A percentile compares a stretch with the other conserved stretches of the same genome.
These are phyloP conservation scores for Sinocyclocheilus grahami DNA, from an alignment of 2,113 vertebrate species.

Conservation along the genomic window DNA sequence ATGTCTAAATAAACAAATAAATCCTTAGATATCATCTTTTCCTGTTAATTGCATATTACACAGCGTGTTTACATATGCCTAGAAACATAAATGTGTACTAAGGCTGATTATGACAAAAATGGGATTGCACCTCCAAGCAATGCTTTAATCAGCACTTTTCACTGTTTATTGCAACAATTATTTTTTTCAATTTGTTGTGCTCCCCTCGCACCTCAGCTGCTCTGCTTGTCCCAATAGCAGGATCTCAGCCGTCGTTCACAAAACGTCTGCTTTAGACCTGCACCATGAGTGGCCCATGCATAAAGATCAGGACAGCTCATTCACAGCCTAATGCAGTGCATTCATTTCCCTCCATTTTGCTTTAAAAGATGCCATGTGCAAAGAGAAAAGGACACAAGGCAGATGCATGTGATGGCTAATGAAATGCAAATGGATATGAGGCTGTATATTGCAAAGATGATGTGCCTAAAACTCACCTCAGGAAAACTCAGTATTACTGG, in stretches of 20 bases:
- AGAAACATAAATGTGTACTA: neutral
- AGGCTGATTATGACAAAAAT: neutral
- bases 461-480: neutral
- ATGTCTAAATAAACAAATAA: neutral
- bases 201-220: neutral
- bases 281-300: conserved; percentile 40
- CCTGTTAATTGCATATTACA: neutral
- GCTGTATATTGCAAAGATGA: neutral
- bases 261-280: conserved; percentile 13
- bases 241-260: neutral
- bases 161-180: neutral
- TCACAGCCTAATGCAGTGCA: conserved; percentile 46
- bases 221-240: conserved; percentile 19
- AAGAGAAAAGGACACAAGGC: conserved; percentile 22
- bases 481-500: neutral
- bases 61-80: neutral
- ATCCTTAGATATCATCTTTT: neutral
- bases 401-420: conserved; percentile 38
- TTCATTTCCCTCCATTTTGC: conserved; percentile 41
- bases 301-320: conserved; percentile 48
- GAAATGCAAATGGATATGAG: neutral
- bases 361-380: conserved; percentile 48
- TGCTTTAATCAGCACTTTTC: neutral
- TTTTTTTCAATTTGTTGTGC: neutral
- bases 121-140: neutral